Conservation (phyloP, 2,888 invertebrate genomes). For the Drosophila fulvimacula region DNA sequence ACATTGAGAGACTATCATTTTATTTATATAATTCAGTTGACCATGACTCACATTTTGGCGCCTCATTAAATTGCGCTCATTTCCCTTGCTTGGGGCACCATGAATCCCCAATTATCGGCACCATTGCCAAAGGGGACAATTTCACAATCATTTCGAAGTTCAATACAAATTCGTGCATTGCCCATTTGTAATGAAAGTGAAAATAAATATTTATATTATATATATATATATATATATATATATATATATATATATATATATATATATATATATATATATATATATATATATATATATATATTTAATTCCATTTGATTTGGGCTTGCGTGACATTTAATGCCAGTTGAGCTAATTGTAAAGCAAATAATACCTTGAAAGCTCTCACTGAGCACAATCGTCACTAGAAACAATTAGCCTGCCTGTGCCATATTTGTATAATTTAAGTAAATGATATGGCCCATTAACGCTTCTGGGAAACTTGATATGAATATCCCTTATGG, state of each 20-base stretch:
- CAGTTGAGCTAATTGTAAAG: slow-evolving; percentile 1
- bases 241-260: slow-evolving; percentile 1
- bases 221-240: not conserved
- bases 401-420: slow-evolving; percentile 1
- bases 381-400: slow-evolving; percentile 9
- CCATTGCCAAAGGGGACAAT: slow-evolving; percentile 40
- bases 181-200: slow-evolving; percentile 37
- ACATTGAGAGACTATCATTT: slow-evolving; percentile 21
- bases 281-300: slow-evolving; percentile 4
- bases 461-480: not conserved
- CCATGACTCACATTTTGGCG: slow-evolving; percentile 59
- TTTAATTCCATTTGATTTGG: slow-evolving; percentile 20
- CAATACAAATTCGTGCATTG: slow-evolving; percentile 21
- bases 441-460: not conserved
- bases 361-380: slow-evolving; percentile 21
- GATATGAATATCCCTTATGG: not conserved
- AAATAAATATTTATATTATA: slow-evolving; percentile 28
- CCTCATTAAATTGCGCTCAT: slow-evolving; percentile 32
- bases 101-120: slow-evolving; percentile 41
- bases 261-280: slow-evolving; percentile 6
- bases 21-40: slow-evolving; percentile 40
- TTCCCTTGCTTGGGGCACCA: slow-evolving; percentile 29
- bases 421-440: not conserved
- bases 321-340: slow-evolving; percentile 27
- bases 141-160: slow-evolving; percentile 35